Evolutionary conservation across 1,140 invertebrate genomes (phyloP), one percentile per base, ranked within the genome.

Genomic region (Drosophila lowei): DNA sequence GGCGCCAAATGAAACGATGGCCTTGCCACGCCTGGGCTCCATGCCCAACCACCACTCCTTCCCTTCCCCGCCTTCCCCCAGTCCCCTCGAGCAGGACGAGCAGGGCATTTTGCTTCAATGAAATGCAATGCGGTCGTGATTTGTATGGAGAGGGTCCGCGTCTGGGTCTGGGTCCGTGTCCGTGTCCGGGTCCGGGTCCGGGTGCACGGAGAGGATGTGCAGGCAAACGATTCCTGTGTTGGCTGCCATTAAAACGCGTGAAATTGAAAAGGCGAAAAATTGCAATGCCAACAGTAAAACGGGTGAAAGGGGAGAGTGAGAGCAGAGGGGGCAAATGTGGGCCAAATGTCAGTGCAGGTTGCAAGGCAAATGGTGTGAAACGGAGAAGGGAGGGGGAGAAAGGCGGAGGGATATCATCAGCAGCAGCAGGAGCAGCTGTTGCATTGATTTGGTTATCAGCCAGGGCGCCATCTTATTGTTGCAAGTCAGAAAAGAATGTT

Each of bases 261-360:
- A 86, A 84, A 85, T 81, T 88, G 81, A 85, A 85, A 86, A 81
- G 68, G 77, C 73, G 65, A 81, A 81, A 86, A 81, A 86, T 85
- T 86, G 81, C 83, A 74, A 68, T 71, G 68, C 73, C 68, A 77
- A 77, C 62, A 59, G 61, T 59, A 49, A 52, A 47, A 46, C 49
- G 41, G 54, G 8, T 5, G 28, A 0, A 4, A 13, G 34, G 50
- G 21, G 59, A 3, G 23, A 47, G 56, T 62, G 71, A 73, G 62
- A 60, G 73, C 28, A 34, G 44, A 46, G 54, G 23, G 28, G 13
- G 11, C 30, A 49, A 41, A 61, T 63, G 30, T 63, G 61, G 18
- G 54, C 42, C 41, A 52, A 52, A 49, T 59, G 57, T 55, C 21
- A n/a, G 60, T 38, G 54, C 23, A 15, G 18, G 21, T 15, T 6